Base-by-base conservation (phyloP, 1,140 invertebrate genomes). In the Hylyphantes graminicola region DNA sequence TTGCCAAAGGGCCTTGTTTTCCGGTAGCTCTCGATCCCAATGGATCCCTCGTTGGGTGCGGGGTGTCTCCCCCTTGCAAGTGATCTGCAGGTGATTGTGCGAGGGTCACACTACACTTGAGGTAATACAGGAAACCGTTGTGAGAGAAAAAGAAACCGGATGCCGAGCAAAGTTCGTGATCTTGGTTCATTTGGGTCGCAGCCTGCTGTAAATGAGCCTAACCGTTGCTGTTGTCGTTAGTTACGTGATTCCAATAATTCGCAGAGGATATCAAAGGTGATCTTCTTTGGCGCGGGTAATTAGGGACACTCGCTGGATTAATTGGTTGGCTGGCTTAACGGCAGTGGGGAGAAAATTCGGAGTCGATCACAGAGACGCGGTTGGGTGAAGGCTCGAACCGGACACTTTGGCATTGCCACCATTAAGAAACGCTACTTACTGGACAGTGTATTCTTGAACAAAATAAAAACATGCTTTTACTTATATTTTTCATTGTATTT, bases 171-270 rank as follows among this genome's bases (percentile, higher is more conserved):
- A 59, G 17, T 51, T 70, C 80, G 80, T 83, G 80, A 83, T 83
- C 72, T 73, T 75, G 80, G 80, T 83, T 83, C 80, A 83, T 83
- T 83, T 83, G 50, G 72, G 80, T 75, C 72, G 72, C 35, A 74
- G 35, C 35, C 35, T 73, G 57, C 61, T 65, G 59, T 75, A 83
- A 83, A 83, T 75, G 72, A 74, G 61, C 67, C 63, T 54, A 74
- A 83, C 80, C 80, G 80, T 83, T 83, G 68, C 80, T 72, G 80
- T 83, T 83, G 68, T 83, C 80, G 70, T 65, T 83, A 54, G 61
- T 74, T 83, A 83, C 80, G 80, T 83, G 80, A 83, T 83, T 72
- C 50, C 53, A 83, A 83, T 83, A 83, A 74, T 55, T 48, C 19
- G 65, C 21, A 67, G 75, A 83, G 65, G 72, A 83, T 83, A 75